Evolutionary conservation across 2,888 invertebrate genomes (phyloP).

Genomic region (Atethmia centrago): DNA sequence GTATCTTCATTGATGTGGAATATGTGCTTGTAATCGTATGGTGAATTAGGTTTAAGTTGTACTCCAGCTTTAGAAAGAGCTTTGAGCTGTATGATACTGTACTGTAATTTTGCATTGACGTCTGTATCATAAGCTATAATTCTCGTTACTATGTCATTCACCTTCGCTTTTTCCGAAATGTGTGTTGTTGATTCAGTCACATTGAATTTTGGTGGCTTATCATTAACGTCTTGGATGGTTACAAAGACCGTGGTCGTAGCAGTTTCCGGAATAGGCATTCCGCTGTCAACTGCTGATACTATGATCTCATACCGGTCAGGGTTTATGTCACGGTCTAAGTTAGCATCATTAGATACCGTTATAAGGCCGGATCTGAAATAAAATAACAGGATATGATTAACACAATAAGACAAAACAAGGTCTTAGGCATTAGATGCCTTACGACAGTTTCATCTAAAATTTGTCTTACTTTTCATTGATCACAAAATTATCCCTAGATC

Average conservation of each 20-base stretch:
- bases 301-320: constrained; percentile 93
- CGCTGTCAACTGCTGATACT: constrained; percentile 94
- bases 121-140: constrained; percentile 94
- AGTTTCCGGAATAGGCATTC: constrained; percentile 93
- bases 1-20: constrained; percentile 93
- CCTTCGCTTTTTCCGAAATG: constrained; percentile 92
- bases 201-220: constrained; percentile 95
- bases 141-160: constrained; percentile 91
- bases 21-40: constrained; percentile 92
- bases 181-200: constrained; percentile 92
- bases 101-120: constrained; percentile 92
- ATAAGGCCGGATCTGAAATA: constrained; percentile 92
- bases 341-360: constrained; percentile 93
- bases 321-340: constrained; percentile 92
- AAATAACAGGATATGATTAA: neutral
- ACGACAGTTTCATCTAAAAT: neutral
- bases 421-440: neutral
- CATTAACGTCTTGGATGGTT: constrained; percentile 94
- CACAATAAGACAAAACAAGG: neutral
- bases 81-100: constrained; percentile 92
- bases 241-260: constrained; percentile 94
- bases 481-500: constrained; percentile 94
- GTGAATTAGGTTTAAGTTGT: constrained; percentile 90
- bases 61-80: constrained; percentile 95
- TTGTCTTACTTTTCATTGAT: constrained; percentile 92